A percentile compares a stretch with the other conserved stretches of the same genome.
phyloP scores from a whole-genome alignment of 2,888 invertebrate species.

The Colletes collaris region DNA sequence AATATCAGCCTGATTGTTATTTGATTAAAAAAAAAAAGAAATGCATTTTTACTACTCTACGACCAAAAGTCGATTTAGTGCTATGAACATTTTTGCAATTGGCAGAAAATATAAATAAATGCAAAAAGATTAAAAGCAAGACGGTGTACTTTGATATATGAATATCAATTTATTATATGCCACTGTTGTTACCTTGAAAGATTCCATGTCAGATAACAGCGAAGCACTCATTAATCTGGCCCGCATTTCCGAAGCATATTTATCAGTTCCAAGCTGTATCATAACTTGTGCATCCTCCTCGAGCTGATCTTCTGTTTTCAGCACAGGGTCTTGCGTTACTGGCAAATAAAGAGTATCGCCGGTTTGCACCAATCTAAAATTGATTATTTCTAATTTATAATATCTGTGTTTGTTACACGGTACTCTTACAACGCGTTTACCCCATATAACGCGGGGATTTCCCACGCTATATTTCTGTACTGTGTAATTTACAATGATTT shows the following conservation, averaged over 20 bases:
- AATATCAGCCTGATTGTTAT: not conserved
- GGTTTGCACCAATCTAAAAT: conserved; percentile 85
- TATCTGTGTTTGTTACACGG: not conserved
- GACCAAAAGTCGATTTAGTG: too few relatives aligned
- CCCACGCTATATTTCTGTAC: too few relatives aligned
- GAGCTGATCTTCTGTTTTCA: conserved; percentile 98
- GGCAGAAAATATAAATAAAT: too few relatives aligned
- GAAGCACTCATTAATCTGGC: conserved; percentile 98
- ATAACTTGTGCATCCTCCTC: conserved; percentile 96
- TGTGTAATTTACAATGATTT: too few relatives aligned
- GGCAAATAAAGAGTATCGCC: conserved; percentile 92
- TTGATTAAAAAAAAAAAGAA: too few relatives aligned
- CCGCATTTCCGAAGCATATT: conserved; percentile 92
- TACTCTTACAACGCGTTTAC: too few relatives aligned
- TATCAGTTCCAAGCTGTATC: conserved; percentile 93
- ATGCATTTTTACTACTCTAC: too few relatives aligned
- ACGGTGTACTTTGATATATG: too few relatives aligned
- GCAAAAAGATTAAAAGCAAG: too few relatives aligned
- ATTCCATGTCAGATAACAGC: conserved; percentile 98
- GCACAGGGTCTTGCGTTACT: conserved; percentile 95
- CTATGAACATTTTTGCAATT: too few relatives aligned
- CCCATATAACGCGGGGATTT: too few relatives aligned
- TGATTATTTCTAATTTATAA: not conserved
- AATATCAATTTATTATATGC: too few relatives aligned
- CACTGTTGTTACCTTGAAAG: conserved; percentile 91